Evolutionary conservation across 2,113 vertebrate species (phyloP).

Genomic region (Pteropus alecto): DNA sequence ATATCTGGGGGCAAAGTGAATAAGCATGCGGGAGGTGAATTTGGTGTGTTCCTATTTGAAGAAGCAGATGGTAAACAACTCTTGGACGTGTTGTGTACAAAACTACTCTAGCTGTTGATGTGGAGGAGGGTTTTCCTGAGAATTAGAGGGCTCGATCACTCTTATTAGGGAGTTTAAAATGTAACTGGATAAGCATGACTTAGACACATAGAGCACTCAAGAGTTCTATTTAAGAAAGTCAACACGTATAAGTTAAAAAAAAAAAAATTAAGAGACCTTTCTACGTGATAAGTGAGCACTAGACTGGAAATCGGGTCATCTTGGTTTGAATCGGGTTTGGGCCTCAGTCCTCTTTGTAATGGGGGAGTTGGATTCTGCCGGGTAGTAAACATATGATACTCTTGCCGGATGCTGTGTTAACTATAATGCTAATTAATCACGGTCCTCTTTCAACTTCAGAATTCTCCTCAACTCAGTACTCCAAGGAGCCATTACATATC

Average conservation of each 20-base stretch:
- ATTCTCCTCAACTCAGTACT: background rate
- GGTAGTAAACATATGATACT: background rate
- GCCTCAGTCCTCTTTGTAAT: background rate
- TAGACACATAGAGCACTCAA: background rate
- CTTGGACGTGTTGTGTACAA: background rate
- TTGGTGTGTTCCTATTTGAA: background rate
- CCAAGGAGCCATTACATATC: fast-evolving
- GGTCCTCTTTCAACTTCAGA: background rate
- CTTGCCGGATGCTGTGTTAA: background rate
- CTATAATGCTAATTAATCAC: background rate
- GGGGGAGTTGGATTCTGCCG: background rate
- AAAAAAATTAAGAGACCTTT: background rate
- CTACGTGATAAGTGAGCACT: background rate
- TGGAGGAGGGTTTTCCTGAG: background rate
- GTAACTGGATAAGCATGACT: background rate
- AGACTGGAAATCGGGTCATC: background rate
- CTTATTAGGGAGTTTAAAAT: background rate
- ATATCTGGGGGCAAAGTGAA: background rate
- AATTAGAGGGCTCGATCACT: background rate
- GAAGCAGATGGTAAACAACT: background rate
- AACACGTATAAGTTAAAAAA: background rate
- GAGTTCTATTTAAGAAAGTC: background rate
- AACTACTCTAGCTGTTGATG: background rate
- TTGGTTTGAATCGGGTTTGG: background rate
- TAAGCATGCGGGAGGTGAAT: background rate